Conservation (phyloP, 2,797 vertebrate species). For the Falco naumanni region DNA sequence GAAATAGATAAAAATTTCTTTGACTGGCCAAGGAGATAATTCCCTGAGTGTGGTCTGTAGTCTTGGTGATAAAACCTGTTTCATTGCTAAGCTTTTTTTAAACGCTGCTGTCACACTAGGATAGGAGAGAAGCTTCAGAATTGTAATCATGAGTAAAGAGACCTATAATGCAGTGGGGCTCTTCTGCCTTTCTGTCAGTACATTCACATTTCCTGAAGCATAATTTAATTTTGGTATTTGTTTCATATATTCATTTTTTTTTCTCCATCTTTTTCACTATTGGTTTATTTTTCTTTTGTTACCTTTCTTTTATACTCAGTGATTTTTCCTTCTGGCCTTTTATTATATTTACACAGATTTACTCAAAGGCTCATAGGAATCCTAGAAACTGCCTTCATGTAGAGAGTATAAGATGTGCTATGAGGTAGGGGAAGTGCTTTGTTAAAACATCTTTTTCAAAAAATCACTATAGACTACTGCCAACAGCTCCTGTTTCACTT, state of each 20-base stretch:
- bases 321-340: background rate
- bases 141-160: background rate
- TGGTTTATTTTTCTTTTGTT: background rate
- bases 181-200: background rate
- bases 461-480: background rate
- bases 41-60: background rate
- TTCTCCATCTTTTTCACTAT: background rate
- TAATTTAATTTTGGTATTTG: background rate
- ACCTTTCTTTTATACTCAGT: background rate
- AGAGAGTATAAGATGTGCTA: background rate
- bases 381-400: background rate
- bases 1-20: background rate
- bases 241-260: background rate
- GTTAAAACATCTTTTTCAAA: background rate
- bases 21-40: background rate
- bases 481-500: background rate
- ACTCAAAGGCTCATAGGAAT: background rate
- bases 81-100: background rate
- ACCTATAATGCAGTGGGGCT: background rate
- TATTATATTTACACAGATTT: background rate
- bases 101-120: background rate
- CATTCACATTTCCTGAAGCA: background rate
- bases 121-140: background rate
- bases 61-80: constrained; percentile 24
- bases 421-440: background rate